Evolutionary conservation across 2,888 invertebrate species (phyloP).

Genomic region (Stenodema calcarata): DNA sequence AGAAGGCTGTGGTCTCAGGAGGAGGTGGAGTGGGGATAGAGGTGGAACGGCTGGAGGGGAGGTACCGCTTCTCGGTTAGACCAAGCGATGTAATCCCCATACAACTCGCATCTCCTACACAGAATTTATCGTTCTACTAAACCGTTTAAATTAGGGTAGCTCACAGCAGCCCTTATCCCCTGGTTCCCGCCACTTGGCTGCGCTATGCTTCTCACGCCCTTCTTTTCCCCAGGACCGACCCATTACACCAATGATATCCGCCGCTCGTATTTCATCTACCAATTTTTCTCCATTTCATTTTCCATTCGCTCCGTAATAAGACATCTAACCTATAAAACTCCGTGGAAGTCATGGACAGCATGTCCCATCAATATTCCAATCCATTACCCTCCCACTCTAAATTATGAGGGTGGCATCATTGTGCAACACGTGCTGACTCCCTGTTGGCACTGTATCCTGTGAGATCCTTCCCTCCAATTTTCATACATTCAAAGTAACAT

Average conservation of each 20-base stretch:
- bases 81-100: constrained; percentile 40
- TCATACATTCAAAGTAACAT: no score
- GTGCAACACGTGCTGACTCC: no score
- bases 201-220: background rate
- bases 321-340: background rate
- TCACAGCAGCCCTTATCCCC: constrained; percentile 7
- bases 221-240: background rate
- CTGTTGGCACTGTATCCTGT: no score
- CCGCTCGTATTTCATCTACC: background rate
- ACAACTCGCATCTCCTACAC: constrained; percentile 31
- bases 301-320: background rate
- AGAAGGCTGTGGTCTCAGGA: background rate
- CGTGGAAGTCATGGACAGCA: background rate
- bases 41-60: background rate
- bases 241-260: background rate
- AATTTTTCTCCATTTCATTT: background rate
- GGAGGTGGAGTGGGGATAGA: background rate
- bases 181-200: background rate
- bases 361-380: no score
- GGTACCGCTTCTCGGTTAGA: background rate
- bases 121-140: constrained; percentile 40
- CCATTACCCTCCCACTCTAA: no score
- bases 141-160: constrained; percentile 42
- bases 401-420: no score
- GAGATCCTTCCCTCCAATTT: no score